phyloP scores from a whole-genome alignment of 2,113 vertebrate genomes.

The Toxotes jaculatrix region DNA sequence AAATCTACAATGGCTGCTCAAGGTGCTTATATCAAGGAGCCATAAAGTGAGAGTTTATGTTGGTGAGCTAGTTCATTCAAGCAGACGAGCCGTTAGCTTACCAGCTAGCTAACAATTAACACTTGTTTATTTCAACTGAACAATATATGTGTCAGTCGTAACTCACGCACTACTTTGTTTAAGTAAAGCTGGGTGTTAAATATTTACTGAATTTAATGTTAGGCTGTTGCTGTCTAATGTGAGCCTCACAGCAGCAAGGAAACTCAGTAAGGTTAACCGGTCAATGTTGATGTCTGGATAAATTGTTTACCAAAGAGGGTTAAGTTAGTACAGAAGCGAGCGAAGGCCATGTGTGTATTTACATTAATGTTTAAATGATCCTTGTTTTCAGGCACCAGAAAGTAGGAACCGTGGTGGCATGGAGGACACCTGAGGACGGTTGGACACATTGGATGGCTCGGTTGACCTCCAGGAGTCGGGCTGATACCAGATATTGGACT shows the following conservation, averaged over 20 bases:
- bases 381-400: conserved; percentile 52
- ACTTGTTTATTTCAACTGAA: neutral
- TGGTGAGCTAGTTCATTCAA: conserved; percentile 66
- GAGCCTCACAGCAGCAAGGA: neutral
- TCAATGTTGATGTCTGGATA: conserved; percentile 29
- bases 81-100: conserved; percentile 50
- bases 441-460: conserved; percentile 54
- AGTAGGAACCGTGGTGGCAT: conserved; percentile 48
- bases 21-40: neutral
- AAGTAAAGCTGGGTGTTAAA: neutral
- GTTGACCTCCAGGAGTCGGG: conserved; percentile 50
- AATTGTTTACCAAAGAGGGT: conserved; percentile 25
- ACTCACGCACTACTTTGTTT: neutral
- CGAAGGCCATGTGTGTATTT: neutral
- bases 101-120: conserved; percentile 40
- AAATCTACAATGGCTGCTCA: neutral
- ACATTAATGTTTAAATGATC: conserved; percentile 24
- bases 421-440: conserved; percentile 70
- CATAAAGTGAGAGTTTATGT: conserved; percentile 32
- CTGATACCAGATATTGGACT: conserved; percentile 47
- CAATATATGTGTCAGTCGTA: neutral
- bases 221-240: neutral
- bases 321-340: neutral
- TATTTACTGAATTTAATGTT: neutral
- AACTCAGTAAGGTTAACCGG: conserved; percentile 17